A percentile compares a stretch with the other conserved stretches of the same genome.
phyloP scores from a whole-genome alignment of 2,888 invertebrate species.

The Apodemia mormo region DNA sequence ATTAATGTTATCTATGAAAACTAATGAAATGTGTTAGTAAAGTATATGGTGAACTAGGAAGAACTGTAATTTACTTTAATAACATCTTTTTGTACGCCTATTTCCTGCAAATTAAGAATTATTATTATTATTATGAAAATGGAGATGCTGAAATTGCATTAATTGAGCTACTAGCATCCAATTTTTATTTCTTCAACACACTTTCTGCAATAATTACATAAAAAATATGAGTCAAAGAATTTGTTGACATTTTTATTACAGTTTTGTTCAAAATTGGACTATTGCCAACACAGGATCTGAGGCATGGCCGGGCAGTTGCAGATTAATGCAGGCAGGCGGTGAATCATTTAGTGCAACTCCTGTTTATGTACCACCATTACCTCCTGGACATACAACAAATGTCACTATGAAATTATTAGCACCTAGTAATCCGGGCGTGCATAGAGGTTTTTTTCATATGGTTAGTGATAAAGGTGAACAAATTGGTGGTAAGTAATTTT shows the following conservation, averaged over 20 bases:
- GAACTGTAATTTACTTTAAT: no score
- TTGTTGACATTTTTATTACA: conserved; percentile 45
- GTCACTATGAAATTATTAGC: conserved; percentile 91
- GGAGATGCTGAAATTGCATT: no score
- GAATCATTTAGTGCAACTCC: conserved; percentile 69
- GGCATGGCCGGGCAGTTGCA: conserved; percentile 93
- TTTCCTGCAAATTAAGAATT: no score
- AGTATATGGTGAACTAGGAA: no score
- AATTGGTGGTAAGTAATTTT: conserved; percentile 89
- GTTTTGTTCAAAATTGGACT: conserved; percentile 94
- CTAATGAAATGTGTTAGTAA: no score
- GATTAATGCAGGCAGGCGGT: conserved; percentile 88
- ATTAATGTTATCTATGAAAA: no score
- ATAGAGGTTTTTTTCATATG: conserved; percentile 94
- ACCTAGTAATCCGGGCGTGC: conserved; percentile 87
- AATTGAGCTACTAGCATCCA: no score
- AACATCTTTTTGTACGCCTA: no score
- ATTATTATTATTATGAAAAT: no score
- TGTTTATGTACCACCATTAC: conserved; percentile 85
- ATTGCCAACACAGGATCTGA: conserved; percentile 94
- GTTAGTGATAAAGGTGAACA: conserved; percentile 92
- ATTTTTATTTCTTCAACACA: no score
- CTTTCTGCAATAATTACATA: no score
- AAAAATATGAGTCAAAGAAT: no score
- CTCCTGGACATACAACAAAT: conserved; percentile 88